These are phyloP conservation scores for Polydesmus complanatus DNA, from an alignment of 2,888 invertebrate genomes.

Conservation along the genomic window DNA sequence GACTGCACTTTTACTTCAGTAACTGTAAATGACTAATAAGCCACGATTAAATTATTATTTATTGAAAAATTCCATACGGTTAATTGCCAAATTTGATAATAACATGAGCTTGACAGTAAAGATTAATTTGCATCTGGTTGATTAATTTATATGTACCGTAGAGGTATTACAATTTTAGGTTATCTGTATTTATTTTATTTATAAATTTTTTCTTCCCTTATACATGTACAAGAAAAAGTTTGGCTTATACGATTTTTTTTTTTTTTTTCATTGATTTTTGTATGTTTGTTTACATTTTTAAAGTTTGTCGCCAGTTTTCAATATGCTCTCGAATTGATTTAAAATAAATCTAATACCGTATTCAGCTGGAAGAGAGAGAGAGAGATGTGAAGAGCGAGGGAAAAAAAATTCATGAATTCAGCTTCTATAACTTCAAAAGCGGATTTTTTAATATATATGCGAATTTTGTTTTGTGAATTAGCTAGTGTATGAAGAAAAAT, in stretches of 20 bases:
- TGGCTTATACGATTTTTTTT: not conserved
- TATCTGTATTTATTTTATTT: too few relatives aligned
- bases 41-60: too few relatives aligned
- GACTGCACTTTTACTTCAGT: too few relatives aligned
- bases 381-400: too few relatives aligned
- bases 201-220: too few relatives aligned
- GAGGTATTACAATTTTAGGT: too few relatives aligned
- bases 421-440: not conserved
- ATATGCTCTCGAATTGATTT: not conserved
- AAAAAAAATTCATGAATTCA: not conserved
- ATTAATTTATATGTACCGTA: too few relatives aligned
- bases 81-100: too few relatives aligned
- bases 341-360: not conserved
- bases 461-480: not conserved
- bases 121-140: too few relatives aligned
- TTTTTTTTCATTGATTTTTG: not conserved
- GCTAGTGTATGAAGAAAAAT: not conserved
- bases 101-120: too few relatives aligned
- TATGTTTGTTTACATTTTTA: not conserved
- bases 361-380: not conserved
- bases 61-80: too few relatives aligned
- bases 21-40: too few relatives aligned
- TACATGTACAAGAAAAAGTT: not conserved
- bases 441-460: not conserved
- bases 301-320: not conserved